Evolutionary conservation across 1,140 invertebrate genomes (phyloP), one percentile per base, ranked within the genome.

Genomic region (Hylaeus volcanicus): DNA sequence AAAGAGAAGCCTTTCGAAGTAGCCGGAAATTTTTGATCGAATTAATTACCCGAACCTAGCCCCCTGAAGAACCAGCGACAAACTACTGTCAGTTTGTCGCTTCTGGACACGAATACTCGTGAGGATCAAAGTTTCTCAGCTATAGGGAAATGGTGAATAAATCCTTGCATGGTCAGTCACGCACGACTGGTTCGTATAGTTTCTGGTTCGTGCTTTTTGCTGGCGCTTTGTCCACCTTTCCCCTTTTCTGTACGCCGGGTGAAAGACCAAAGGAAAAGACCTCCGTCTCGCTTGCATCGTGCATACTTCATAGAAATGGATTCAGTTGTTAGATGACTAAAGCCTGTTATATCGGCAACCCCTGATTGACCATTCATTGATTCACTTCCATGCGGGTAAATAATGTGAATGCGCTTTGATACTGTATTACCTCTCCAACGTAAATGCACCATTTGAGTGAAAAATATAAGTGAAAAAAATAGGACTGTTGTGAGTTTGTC

Each of bases 111-210:
- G 2, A 41, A 48, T 11, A 5, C 12, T 1, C 1, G 6, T 55
- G 41, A 2, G 55, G 55, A 70, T 60, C 51, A 75, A 0, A 75
- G 45, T 63, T 84, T n/a, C 26, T 26, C 64, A 11, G 69, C 9
- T n/a, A 8, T n/a, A 26, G 14, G 56, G 41, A 3, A 45, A 39
- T 69, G 78, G 80, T 74, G 70, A 63, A 78, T 74, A 78, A 79
- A 78, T 82, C 70, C 56, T 73, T n/a, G 64, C 64, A 79, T 56
- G 58, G 64, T 70, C 74, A 78, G 69, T 80, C 74, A 69, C 48
- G 65, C 79, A 55, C 48, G 64, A 56, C 41, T 41, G 56, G 26
- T 5, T 48, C 51, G 41, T 56, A 55, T 78, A 71, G 71, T 45
- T 78, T 45, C 66, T 41, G 61, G n/a, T 14, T 61, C 66, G 58